phyloP scores from a whole-genome alignment of 2,797 vertebrate species.

The Liparis tanakae region DNA sequence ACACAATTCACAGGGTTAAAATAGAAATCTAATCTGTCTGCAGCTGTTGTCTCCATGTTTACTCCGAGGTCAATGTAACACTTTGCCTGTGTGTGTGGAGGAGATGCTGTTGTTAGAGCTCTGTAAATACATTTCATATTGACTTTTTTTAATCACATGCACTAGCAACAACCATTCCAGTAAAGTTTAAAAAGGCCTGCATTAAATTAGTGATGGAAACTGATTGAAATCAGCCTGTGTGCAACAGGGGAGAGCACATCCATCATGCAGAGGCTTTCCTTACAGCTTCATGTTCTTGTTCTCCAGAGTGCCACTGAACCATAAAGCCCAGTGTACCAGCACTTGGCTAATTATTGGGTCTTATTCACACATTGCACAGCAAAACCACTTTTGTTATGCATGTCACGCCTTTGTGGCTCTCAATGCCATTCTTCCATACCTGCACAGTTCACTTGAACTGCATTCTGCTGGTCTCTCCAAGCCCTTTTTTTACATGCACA shows the following conservation, averaged over 20 bases:
- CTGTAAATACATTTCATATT: not conserved
- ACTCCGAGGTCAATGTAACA: conserved; percentile 23
- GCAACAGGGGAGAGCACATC: conserved; percentile 64
- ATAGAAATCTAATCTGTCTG: not conserved
- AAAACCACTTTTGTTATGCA: conserved; percentile 70
- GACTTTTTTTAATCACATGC: conserved; percentile 1
- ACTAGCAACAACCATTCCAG: conserved; percentile 28
- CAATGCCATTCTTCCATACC: conserved; percentile 71
- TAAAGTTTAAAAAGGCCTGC: conserved; percentile 37
- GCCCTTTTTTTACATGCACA: conserved; percentile 51
- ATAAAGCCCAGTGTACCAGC: conserved; percentile 83
- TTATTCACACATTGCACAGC: conserved; percentile 69
- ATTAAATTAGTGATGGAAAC: conserved; percentile 51
- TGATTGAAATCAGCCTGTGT: conserved; percentile 75
- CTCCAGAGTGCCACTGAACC: conserved; percentile 78
- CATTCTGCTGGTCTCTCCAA: conserved; percentile 60
- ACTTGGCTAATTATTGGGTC: conserved; percentile 79
- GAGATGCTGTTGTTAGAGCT: conserved; percentile 9
- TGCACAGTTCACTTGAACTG: conserved; percentile 63
- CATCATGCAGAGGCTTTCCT: conserved; percentile 71
- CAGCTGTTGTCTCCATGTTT: conserved; percentile 45
- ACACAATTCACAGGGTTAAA: conserved; percentile 14
- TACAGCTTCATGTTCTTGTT: conserved; percentile 72
- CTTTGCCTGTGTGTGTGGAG: conserved; percentile 9
- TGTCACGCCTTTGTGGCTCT: conserved; percentile 71